Base-by-base conservation (phyloP, 2,888 invertebrate genomes). In the Melikaiella ostensackeni region DNA sequence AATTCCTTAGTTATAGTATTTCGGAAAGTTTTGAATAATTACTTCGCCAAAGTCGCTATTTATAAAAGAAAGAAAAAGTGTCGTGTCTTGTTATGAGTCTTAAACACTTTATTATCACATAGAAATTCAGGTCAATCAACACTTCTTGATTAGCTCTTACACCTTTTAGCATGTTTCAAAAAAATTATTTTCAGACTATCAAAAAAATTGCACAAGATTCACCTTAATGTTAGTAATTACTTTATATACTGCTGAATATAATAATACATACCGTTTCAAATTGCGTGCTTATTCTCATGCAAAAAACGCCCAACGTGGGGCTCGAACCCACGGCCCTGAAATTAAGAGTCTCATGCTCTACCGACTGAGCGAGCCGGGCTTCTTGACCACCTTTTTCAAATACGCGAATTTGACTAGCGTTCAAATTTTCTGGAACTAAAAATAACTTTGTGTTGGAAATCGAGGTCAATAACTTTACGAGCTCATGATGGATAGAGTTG, bases 251-350 rank as follows among this genome's bases (percentile, higher is more conserved):
- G n/a, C 38, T n/a, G 7, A 50, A 50, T n/a, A 50, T 8, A 8
- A 2, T 50, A 13, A 38, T 13, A 3, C 4, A 30, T 42, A 42
- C 4, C 1, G 4, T 42, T 42, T 42, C 16, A 3, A 63, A 33
- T 63, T 21, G 2, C 38, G 11, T 33, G 19, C 16, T 21, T 42
- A 16, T 7, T 13, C 2, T 4, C 8, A 8, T 46, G 27, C 46
- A 85, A 85, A 80, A 74, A 82, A 80, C 88, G 89, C 89, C 87
- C 88, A 87, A 88, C 88, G 89, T 88, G 89, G 87, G 88, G 89
- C 88, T 89, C 87, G 87, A 88, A 89, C 87, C 88, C 88, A 90
- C 89, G 89, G 89, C 89, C 90, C 88, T 89, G 88, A 89, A 88
- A 88, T 89, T 88, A 87, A 87, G 87, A 89, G 88, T 89, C 87